Percentiles rank a stretch among this genome's conserved stretches.
Evolutionary conservation across 2,888 invertebrate species (phyloP).

Genomic region (Ennomos quercinarius): DNA sequence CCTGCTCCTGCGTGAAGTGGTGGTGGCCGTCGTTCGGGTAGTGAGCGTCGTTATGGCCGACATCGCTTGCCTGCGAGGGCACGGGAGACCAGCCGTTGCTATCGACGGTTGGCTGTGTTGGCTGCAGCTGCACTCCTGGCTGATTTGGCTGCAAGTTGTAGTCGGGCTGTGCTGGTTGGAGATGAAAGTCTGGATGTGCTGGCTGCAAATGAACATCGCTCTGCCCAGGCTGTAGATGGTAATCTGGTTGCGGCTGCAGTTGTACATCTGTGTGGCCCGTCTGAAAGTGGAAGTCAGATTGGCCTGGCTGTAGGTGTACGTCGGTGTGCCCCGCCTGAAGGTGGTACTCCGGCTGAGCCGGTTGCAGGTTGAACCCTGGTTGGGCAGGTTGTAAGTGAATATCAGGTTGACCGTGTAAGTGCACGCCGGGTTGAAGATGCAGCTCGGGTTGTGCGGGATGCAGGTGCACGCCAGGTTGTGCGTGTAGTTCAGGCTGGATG

Average conservation of each 20-base stretch:
- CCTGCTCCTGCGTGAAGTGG: constrained; percentile 71
- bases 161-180: constrained; percentile 50
- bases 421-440: constrained; percentile 37
- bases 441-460: constrained; percentile 44
- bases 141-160: constrained; percentile 12
- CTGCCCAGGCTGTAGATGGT: constrained; percentile 47
- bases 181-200: constrained; percentile 25
- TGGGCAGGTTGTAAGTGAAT: constrained; percentile 30
- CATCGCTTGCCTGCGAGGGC: constrained; percentile 59
- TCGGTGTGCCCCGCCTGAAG: constrained; percentile 33
- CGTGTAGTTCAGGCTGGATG: constrained; percentile 40
- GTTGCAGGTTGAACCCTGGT: constrained; percentile 33
- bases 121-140: constrained; percentile 41
- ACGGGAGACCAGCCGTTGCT: constrained; percentile 78
- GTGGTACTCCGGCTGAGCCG: constrained; percentile 33
- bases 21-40: constrained; percentile 56
- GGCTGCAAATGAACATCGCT: constrained; percentile 40
- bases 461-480: constrained; percentile 30
- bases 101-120: constrained; percentile 58
- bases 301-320: constrained; percentile 30
- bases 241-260: constrained; percentile 27
- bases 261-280: constrained; percentile 28
- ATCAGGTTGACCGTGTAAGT: constrained; percentile 34
- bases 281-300: constrained; percentile 32
- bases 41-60: constrained; percentile 48